Base-by-base conservation (phyloP, 2,797 vertebrate genomes). In the Helarctos malayanus region DNA sequence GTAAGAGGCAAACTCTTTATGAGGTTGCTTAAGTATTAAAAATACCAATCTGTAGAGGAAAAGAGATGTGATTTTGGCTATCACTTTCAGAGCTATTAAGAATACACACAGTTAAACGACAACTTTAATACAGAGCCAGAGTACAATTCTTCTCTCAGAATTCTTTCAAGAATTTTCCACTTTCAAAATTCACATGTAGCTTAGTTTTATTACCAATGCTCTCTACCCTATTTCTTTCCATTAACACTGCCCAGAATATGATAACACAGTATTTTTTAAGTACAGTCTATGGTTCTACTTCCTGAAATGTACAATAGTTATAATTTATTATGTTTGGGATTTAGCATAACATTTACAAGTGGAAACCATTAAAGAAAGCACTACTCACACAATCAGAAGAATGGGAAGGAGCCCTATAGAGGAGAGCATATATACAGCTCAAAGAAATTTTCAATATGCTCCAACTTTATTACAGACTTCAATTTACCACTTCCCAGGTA, bases 331-430 rank as follows among this genome's bases (percentile, higher is more conserved):
- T 59, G 45, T 73, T 76, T 93, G 71, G 35, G n/a, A 19, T 54
- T 94, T 95, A 88, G 80, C 49, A 81, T 56, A 96, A 95, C 76
- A 96, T 94, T 87, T 90, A 95, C 89, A 93, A 94, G 75, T 52
- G 23, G 35, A 92, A 93, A 71, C 52, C n/a, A 95, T 78, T 89
- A 90, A 96, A 65, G 75, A 89, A 86, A 91, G 68, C 35, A 78
- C 41, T 79, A 93, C 25, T 83, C 47, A 59, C 25, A 90, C 35
- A 92, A 61, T 78, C 41, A 38, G 54, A 95, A 93, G 63, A 94
- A n/a, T 38, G 52, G 61, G 4, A 87, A 94, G 38, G 47, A 73
- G 59, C 7, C 69, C 9, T 68, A 45, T 0, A 71, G 10, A 95
- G 6, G 15, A 96, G 6, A n/a, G 10, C 86, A 78, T 4, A 71